Conservation (phyloP, 2,797 vertebrate species). For the Aplochiton taeniatus region DNA sequence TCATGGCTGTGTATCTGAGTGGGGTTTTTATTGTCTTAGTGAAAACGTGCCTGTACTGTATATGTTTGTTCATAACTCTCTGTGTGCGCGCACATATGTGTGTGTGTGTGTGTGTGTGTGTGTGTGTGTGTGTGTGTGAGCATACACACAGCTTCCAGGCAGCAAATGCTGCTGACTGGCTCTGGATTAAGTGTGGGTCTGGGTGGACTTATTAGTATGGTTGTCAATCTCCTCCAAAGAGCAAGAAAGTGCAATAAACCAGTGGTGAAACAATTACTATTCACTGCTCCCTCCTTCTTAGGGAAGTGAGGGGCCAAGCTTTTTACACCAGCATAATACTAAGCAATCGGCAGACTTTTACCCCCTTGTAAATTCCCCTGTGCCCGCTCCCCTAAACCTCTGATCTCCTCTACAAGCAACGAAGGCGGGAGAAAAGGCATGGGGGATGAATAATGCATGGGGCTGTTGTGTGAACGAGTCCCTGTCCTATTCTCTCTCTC, state of each 20-base stretch:
- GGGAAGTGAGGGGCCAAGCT: not conserved
- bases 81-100: not conserved
- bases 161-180: not conserved
- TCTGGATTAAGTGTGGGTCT: slow-evolving; percentile 9
- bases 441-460: slow-evolving; percentile 43
- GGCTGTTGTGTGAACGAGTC: slow-evolving; percentile 36
- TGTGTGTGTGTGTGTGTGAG: not conserved
- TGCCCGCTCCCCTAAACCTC: slow-evolving; percentile 18
- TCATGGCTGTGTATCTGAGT: no score
- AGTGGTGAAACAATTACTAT: slow-evolving; percentile 1
- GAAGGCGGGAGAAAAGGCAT: slow-evolving; percentile 24
- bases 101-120: slow-evolving; percentile 6
- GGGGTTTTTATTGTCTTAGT: no score
- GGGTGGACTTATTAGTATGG: slow-evolving; percentile 13
- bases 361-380: slow-evolving; percentile 1
- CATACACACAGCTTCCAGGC: not conserved
- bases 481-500: not conserved
- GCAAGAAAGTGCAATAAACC: slow-evolving; percentile 13
- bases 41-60: no score
- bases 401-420: slow-evolving; percentile 25
- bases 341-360: slow-evolving; percentile 21
- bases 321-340: slow-evolving; percentile 15
- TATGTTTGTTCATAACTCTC: not conserved
- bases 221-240: slow-evolving; percentile 15
- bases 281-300: not conserved